Evolutionary conservation across 2,113 vertebrate species (phyloP).

Genomic region (Leucoraja erinaceus): DNA sequence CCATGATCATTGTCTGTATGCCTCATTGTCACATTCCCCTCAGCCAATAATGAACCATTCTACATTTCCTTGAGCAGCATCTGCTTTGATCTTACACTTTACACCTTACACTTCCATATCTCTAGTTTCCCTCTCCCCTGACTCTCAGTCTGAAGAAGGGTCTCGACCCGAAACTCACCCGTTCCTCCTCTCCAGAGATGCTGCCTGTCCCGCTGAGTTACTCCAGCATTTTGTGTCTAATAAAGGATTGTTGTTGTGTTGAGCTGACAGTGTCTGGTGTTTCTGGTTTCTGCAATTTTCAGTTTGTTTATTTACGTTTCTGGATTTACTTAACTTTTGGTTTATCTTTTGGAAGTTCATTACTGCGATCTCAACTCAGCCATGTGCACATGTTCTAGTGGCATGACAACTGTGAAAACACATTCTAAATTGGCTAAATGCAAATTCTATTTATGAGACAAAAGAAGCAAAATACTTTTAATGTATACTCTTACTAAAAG

Average conservation of each 20-base stretch:
- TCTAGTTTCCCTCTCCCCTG: too few relatives aligned
- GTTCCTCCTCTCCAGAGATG: too few relatives aligned
- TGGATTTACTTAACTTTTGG: not conserved
- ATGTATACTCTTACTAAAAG: not conserved
- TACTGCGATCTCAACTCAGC: not conserved
- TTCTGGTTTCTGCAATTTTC: not conserved
- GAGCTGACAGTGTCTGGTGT: not conserved
- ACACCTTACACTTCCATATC: too few relatives aligned
- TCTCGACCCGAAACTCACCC: too few relatives aligned
- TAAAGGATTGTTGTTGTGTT: not conserved
- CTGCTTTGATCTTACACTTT: too few relatives aligned
- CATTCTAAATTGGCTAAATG: constrained; percentile 14
- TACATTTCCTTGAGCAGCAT: too few relatives aligned
- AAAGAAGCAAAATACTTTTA: not conserved
- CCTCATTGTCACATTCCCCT: too few relatives aligned
- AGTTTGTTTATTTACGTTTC: not conserved
- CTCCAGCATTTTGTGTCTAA: too few relatives aligned
- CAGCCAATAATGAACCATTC: too few relatives aligned
- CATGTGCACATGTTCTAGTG: not conserved
- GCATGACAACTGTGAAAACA: not conserved
- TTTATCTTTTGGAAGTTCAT: constrained; percentile 1
- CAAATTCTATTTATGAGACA: not conserved
- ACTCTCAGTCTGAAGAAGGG: too few relatives aligned
- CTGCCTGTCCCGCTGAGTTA: too few relatives aligned
- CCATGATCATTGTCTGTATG: too few relatives aligned